Evolutionary conservation across 2,113 vertebrate genomes (phyloP).

Genomic region (Serinus canaria): DNA sequence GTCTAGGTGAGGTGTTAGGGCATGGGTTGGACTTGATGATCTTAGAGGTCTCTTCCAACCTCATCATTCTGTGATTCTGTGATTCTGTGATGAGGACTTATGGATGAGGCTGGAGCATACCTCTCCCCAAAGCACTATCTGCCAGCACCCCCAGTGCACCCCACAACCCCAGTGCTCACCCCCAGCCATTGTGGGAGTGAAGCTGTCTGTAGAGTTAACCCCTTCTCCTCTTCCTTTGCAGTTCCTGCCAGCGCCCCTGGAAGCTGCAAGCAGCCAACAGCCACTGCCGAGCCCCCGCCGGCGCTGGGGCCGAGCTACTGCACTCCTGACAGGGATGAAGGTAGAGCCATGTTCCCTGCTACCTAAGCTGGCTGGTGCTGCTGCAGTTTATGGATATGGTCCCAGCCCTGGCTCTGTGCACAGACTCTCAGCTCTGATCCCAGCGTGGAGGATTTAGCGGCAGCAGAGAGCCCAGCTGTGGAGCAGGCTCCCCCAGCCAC

Average conservation of each 20-base stretch:
- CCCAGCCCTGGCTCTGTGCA: slow-evolving; percentile 57
- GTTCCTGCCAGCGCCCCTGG: neutral
- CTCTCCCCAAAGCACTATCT: accelerated
- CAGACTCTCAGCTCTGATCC: slow-evolving; percentile 76
- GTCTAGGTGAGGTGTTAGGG: too few relatives aligned
- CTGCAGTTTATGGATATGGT: slow-evolving; percentile 71
- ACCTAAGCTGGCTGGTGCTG: slow-evolving; percentile 58
- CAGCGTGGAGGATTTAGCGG: slow-evolving; percentile 67
- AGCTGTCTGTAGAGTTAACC: neutral
- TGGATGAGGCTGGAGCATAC: neutral
- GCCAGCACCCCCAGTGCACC: neutral
- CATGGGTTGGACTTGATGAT: too few relatives aligned
- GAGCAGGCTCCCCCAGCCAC: slow-evolving; percentile 74
- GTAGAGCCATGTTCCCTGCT: slow-evolving; percentile 64
- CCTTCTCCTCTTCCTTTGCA: slow-evolving; percentile 18
- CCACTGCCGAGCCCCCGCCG: slow-evolving; percentile 30
- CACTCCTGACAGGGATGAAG: slow-evolving; percentile 79
- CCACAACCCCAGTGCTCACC: accelerated
- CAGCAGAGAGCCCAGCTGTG: slow-evolving; percentile 48
- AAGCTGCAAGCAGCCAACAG: neutral
- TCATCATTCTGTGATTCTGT: too few relatives aligned
- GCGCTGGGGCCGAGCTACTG: slow-evolving; percentile 58
- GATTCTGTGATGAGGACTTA: neutral
- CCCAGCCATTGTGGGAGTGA: accelerated
- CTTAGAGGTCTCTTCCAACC: too few relatives aligned